phyloP scores from a whole-genome alignment of 2,888 invertebrate genomes.

The Sarcophaga carnaria region DNA sequence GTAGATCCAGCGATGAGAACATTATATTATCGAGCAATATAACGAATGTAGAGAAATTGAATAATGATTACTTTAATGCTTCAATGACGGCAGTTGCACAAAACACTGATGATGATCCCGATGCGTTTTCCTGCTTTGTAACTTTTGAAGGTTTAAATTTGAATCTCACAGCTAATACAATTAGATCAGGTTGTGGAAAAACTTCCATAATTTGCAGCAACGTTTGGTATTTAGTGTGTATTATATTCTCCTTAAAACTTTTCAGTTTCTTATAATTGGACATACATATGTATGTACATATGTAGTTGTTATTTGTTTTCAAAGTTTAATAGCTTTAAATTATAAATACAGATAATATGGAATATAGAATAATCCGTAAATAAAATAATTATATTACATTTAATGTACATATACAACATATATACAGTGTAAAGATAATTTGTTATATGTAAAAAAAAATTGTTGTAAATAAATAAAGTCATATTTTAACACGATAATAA shows the following conservation, averaged over 20 bases:
- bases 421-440: background rate
- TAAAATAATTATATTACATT: slow-evolving; percentile 20
- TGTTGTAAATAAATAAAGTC: background rate
- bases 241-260: slow-evolving; percentile 29
- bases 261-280: slow-evolving; percentile 52
- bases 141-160: slow-evolving; percentile 61
- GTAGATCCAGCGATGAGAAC: slow-evolving; percentile 36
- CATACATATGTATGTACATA: slow-evolving; percentile 27
- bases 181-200: slow-evolving; percentile 27
- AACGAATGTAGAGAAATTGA: slow-evolving; percentile 38
- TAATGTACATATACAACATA: slow-evolving; percentile 3
- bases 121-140: slow-evolving; percentile 58
- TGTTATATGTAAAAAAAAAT: background rate
- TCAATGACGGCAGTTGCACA: slow-evolving; percentile 57
- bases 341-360: background rate
- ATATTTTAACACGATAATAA: background rate
- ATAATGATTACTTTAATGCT: slow-evolving; percentile 59
- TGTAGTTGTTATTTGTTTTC: background rate
- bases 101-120: slow-evolving; percentile 51
- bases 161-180: slow-evolving; percentile 54
- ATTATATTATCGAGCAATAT: slow-evolving; percentile 55
- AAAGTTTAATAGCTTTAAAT: background rate
- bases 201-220: background rate
- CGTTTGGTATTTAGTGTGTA: slow-evolving; percentile 13
- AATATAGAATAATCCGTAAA: background rate